Percentiles rank a stretch among this genome's conserved stretches.
Conservation (phyloP, 2,113 vertebrate species). For the Cyprinodon brontotheroides region DNA sequence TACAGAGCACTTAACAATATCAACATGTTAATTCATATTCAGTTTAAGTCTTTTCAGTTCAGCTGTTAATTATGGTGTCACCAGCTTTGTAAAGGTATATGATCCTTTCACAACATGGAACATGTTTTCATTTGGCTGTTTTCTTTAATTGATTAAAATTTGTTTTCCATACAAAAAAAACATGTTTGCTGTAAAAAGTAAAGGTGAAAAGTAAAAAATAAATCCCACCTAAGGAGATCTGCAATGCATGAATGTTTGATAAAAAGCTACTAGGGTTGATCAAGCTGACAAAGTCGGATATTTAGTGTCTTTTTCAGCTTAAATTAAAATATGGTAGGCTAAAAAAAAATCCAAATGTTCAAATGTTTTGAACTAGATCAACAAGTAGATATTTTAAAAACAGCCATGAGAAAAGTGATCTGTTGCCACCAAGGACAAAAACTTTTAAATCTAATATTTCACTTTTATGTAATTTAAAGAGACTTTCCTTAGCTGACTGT, state of each 20-base stretch:
- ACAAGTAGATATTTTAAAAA: neutral
- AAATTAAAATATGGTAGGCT: neutral
- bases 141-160: neutral
- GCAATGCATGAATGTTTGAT: neutral
- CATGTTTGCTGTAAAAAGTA: neutral
- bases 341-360: neutral
- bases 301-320: neutral
- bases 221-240: neutral
- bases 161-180: neutral
- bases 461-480: conserved; percentile 27
- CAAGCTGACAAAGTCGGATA: neutral
- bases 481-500: conserved; percentile 8
- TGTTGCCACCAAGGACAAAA: neutral
- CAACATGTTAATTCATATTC: no score
- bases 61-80: neutral
- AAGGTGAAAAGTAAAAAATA: neutral
- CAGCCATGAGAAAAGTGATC: neutral
- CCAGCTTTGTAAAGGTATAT: no score
- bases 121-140: neutral
- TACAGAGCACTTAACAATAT: no score
- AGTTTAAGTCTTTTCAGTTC: no score
- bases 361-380: neutral
- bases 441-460: neutral
- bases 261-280: neutral
- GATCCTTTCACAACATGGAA: no score